These are phyloP conservation scores for Noctua janthe DNA, from an alignment of 2,888 invertebrate genomes.

Conservation along the genomic window DNA sequence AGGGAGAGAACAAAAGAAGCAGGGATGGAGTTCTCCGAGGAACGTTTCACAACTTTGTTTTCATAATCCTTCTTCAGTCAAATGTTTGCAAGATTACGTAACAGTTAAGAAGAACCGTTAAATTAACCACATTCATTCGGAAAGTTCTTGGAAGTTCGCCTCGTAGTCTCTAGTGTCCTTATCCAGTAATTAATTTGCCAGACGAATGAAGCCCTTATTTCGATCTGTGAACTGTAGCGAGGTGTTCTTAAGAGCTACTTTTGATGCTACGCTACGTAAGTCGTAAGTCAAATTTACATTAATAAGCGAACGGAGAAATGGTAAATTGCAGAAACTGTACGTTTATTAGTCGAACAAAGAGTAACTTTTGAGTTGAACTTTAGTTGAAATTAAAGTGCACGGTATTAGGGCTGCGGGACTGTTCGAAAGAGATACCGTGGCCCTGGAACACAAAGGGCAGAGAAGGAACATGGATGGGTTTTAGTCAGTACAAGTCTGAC, in stretches of 20 bases:
- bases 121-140: slow-evolving; percentile 84
- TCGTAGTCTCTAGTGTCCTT: slow-evolving; percentile 75
- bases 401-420: too few species aligned
- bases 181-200: slow-evolving; percentile 75
- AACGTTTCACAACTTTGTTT: slow-evolving; percentile 69
- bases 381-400: slow-evolving; percentile 37
- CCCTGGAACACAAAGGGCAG: too few species aligned
- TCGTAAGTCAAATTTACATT: slow-evolving; percentile 42
- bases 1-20: slow-evolving; percentile 52
- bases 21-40: slow-evolving; percentile 57
- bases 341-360: slow-evolving; percentile 42
- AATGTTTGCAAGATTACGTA: slow-evolving; percentile 78
- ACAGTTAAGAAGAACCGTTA: slow-evolving; percentile 80
- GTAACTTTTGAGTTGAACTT: slow-evolving; percentile 38
- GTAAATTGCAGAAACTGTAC: slow-evolving; percentile 44
- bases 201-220: slow-evolving; percentile 46
- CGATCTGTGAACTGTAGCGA: slow-evolving; percentile 42
- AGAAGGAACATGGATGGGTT: too few species aligned
- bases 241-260: slow-evolving; percentile 35
- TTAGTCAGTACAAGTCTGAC: too few species aligned
- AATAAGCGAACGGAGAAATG: slow-evolving; percentile 50
- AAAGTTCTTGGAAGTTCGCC: slow-evolving; percentile 82
- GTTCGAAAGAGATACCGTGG: too few species aligned
- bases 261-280: slow-evolving; percentile 20
- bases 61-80: slow-evolving; percentile 72